Percentiles rank a stretch among this genome's conserved stretches.
These are phyloP conservation scores for Chelidonichthys spinosus DNA, from an alignment of 2,797 vertebrate genomes.

Conservation along the genomic window DNA sequence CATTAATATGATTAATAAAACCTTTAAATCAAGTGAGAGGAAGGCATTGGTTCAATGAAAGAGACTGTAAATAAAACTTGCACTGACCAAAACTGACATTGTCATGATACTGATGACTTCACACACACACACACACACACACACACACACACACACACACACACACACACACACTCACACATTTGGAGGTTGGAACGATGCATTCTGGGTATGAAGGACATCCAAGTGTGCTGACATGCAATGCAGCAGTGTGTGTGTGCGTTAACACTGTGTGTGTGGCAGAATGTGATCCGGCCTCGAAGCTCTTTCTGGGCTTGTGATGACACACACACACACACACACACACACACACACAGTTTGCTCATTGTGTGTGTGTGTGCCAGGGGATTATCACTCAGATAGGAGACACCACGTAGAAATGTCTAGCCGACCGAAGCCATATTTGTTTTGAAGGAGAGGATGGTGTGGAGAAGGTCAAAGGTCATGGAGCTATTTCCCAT, in stretches of 20 bases:
- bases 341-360: neutral
- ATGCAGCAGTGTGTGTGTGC: constrained; percentile 16
- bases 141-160: constrained; percentile 17
- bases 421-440: constrained; percentile 29
- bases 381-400: constrained; percentile 36
- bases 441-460: constrained; percentile 46
- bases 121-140: neutral
- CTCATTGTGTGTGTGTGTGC: constrained; percentile 7
- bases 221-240: constrained; percentile 11
- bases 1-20: neutral
- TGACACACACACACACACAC: constrained; percentile 9
- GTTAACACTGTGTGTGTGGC: constrained; percentile 7
- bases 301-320: constrained; percentile 8
- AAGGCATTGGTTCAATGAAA: neutral
- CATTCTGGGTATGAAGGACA: constrained; percentile 42
- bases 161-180: constrained; percentile 2
- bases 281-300: constrained; percentile 38
- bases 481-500: constrained; percentile 31
- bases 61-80: neutral
- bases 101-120: neutral
- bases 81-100: neutral
- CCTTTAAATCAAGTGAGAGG: neutral
- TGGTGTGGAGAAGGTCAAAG: constrained; percentile 50
- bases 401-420: constrained; percentile 52
- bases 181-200: neutral